Evolutionary conservation across 2,888 invertebrate species (phyloP), one percentile per base, ranked within the genome.

Genomic region (Cyclophora albipunctata): DNA sequence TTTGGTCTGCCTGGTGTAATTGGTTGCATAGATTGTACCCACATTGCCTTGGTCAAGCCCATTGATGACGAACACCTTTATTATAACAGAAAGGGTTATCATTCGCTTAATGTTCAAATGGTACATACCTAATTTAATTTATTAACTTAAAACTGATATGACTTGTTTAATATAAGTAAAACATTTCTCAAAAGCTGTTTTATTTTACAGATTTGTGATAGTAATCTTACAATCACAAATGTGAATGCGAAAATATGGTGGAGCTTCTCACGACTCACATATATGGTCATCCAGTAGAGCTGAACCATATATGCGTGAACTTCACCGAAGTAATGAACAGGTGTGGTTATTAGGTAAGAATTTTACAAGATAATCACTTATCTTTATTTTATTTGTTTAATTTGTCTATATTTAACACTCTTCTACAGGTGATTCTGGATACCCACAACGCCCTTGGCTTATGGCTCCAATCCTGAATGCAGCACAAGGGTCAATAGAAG

Each of bases 381-480:
- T 45, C 49, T 50, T 48, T 41, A 46, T 34, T 35, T 41, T n/a
- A 20, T 40, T 34, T 37, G 34, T 37, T 45, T 42, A 42, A n/a
- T 34, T 46, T 41, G 40, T 46, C 45, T 7, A 20, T 43, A 5
- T 42, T 45, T 42, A 35, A 7, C 7, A 41, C 41, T 44, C 45
- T 45, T 42, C 53, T 51, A 44, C 48, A 62, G 59, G 58, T 53
- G 60, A 60, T 50, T 61, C 61, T 47, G 62, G 59, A 33, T 63
- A 63, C 45, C 61, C 62, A 34, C 59, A 52, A 44, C 40, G 60
- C 5, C 50, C 59, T 5, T 61, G 62, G 57, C 46, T 64, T 4
- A 57, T 64, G 59, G 60, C 60, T 7, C 63, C 62, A 7, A 50
- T 62, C n/a, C 47, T 59, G 7, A 49, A 63, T 57, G 60, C 62